Base-by-base conservation (phyloP, 2,888 invertebrate species). In the Drosophila aldrichi region DNA sequence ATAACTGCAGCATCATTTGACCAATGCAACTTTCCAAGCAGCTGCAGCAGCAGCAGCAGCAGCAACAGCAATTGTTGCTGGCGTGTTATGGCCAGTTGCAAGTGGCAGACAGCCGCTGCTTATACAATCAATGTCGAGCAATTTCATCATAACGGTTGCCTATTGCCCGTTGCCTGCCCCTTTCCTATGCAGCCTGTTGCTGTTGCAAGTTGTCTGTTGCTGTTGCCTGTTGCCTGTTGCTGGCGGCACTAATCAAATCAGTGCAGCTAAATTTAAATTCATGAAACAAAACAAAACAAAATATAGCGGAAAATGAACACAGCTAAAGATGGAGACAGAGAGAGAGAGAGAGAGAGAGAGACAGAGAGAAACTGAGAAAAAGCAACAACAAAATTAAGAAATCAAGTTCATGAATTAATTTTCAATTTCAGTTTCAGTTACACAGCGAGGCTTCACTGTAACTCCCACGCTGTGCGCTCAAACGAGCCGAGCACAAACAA, bases 81-180 rank as follows among this genome's bases (percentile, higher is more conserved):
- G 46, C 56, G 58, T 62, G 59, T 25, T 59, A 16, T 58, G 59
- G 69, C 58, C 67, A 70, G 72, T 69, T 66, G 65, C 64, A 62
- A 58, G 68, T 68, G 70, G 55, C 72, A 64, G 66, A 51, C 63
- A 63, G 60, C 34, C 43, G 63, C 74, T 54, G 76, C 79, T 77
- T 83, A 83, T 81, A 85, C 86, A 83, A 83, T 85, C 80, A 80
- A 81, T 80, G 81, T 78, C 76, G 81, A 61, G 86, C 86, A 86
- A 86, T 86, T 83, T 83, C 86, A 86, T 83, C 82, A 83, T 83
- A 86, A 86, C 86, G 86, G 81, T 83, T 59, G 55, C 56, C 46
- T 62, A 64, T 67, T 66, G 69, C 56, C 46, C 64, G 61, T 67
- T 66, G 69, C 67, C 65, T 52, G 56, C 48, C 55, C 44, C 68